phyloP scores from a whole-genome alignment of 2,797 vertebrate genomes.

The Cirrhinus mrigala region DNA sequence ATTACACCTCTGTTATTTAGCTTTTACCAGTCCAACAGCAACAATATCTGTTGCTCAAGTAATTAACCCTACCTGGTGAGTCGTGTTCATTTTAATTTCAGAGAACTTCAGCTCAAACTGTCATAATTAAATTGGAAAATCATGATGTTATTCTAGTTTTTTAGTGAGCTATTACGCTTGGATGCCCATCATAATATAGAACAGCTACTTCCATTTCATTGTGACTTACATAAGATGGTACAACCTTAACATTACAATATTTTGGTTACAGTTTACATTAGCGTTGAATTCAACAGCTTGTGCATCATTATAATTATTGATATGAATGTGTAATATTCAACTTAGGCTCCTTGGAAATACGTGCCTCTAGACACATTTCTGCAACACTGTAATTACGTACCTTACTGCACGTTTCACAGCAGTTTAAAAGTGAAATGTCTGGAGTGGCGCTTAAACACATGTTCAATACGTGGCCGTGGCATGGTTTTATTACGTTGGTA shows the following conservation, averaged over 20 bases:
- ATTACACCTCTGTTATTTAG: constrained; percentile 1
- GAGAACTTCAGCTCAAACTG: constrained; percentile 68
- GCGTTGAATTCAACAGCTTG: background rate
- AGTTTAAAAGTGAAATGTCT: too few relatives aligned
- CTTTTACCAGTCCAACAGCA: background rate
- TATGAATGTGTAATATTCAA: background rate
- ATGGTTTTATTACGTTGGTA: too few relatives aligned
- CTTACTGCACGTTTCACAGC: too few relatives aligned
- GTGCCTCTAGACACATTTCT: too few relatives aligned
- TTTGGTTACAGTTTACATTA: background rate
- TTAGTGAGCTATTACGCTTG: background rate
- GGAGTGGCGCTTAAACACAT: too few relatives aligned
- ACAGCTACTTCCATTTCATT: background rate
- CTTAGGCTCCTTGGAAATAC: too few relatives aligned
- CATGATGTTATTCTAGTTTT: background rate
- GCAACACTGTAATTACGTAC: too few relatives aligned
- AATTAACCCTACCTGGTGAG: constrained; percentile 57
- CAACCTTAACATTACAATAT: background rate
- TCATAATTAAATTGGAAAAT: constrained; percentile 62
- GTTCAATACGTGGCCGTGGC: too few relatives aligned
- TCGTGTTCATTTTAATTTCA: constrained; percentile 64
- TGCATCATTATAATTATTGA: background rate
- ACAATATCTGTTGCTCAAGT: constrained; percentile 19
- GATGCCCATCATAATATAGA: background rate
- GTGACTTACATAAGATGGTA: background rate